Base-by-base conservation (phyloP, 53 echinoderm and acorn worm species). In the Holothuria leucospilota region DNA sequence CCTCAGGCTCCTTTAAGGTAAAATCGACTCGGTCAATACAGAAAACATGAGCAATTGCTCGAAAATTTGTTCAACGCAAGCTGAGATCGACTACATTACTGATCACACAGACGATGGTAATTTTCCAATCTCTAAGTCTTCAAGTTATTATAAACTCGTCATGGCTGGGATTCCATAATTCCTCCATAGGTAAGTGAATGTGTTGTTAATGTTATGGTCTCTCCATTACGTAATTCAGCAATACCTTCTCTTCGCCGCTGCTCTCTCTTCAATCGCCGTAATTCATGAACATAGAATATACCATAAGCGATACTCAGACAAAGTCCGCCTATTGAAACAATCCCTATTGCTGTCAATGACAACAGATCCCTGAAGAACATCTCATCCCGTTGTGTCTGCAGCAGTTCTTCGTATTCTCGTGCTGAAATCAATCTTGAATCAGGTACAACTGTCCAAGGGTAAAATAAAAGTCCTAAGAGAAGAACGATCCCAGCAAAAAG, bases 221-320 rank as follows among this genome's bases (percentile, higher is more conserved):
- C 80, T 5, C 26, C 60, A 24, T 61, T 59, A 20, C 80, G 26
- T 34, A 80, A 8, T 13, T 20, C 29, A 13, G 59, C 80, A 26
- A 80, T 80, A 15, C 80, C 80, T 11, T 80, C 60, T 28, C 80
- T 58, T 51, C 80, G 29, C 7, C 38, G 80, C 34, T 61, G 80
- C 4, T 80, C 80, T 27, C 39, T 49, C 56, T 80, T 80, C 29
- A 80, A 15, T 21, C 59, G 59, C 29, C 56, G 51, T 13, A 80
- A 30, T 60, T 80, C 80, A 29, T 60, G 20, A 11, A 56, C 80
- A 20, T 80, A 80, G 2, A 28, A 59, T 29, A 80, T 14, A 26
- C 80, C 80, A 20, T 80, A 80, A n/a, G 80, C 80, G 20, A 80
- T 20, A 20, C 80, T 60, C 62, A 80, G 28, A 28, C 56, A 59